These are phyloP conservation scores for Tangara arthus DNA, from an alignment of 2,797 vertebrate genomes.

Conservation along the genomic window DNA sequence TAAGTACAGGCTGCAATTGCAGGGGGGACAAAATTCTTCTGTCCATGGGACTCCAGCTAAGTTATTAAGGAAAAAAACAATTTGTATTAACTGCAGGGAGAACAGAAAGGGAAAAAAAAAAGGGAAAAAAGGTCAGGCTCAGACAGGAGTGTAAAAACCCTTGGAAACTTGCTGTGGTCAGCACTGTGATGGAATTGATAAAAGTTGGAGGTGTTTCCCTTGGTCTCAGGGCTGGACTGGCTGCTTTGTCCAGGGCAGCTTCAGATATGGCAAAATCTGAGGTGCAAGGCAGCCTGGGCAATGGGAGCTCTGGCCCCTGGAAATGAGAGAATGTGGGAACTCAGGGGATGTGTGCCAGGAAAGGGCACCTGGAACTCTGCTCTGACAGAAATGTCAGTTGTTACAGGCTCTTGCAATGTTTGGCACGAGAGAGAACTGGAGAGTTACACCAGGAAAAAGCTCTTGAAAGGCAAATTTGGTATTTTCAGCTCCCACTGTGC, in stretches of 20 bases:
- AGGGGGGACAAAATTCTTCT: background rate
- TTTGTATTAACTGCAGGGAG: background rate
- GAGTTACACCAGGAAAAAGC: background rate
- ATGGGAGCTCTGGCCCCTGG: background rate
- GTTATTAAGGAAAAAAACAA: background rate
- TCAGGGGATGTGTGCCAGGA: background rate
- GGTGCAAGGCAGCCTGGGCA: background rate
- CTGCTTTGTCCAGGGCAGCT: background rate
- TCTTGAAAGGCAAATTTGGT: background rate
- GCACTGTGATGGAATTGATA: background rate
- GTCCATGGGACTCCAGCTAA: background rate
- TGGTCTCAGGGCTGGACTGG: background rate
- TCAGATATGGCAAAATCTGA: background rate
- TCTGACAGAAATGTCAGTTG: background rate
- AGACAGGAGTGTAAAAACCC: background rate
- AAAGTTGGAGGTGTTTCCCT: background rate
- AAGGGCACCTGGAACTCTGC: background rate
- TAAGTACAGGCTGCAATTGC: background rate
- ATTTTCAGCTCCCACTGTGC: background rate
- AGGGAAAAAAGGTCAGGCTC: background rate
- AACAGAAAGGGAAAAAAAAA: fast-evolving
- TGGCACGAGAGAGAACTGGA: background rate
- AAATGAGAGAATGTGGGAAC: background rate
- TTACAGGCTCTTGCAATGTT: background rate
- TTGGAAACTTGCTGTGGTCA: background rate